Conservation (phyloP, 2,113 vertebrate species). For the Eubucco bourcierii region DNA sequence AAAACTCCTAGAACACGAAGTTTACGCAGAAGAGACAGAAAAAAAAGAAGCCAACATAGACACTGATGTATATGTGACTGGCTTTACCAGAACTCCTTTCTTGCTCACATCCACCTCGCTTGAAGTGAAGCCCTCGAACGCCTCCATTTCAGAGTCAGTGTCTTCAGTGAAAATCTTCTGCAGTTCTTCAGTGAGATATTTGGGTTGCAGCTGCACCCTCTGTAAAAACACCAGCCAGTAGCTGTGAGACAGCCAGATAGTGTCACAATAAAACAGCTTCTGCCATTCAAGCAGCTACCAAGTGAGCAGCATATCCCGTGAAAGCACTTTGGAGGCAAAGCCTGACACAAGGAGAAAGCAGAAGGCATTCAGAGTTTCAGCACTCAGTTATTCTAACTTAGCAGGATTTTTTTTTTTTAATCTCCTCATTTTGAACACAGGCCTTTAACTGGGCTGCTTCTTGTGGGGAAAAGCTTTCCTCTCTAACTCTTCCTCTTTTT, state of each 20-base stretch:
- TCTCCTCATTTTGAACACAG: not conserved
- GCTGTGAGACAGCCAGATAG: not conserved
- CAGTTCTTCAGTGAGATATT: constrained; percentile 84
- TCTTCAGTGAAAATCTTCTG: constrained; percentile 87
- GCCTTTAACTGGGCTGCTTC: not conserved
- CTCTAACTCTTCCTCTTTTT: not conserved
- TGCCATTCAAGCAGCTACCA: not conserved
- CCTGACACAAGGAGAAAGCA: not conserved
- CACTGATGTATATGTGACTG: not conserved
- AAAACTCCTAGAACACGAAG: not conserved
- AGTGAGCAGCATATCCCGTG: not conserved
- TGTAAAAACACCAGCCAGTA: constrained; percentile 32
- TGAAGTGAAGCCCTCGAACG: constrained; percentile 86
- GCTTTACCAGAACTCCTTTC: constrained; percentile 64
- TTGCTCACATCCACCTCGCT: constrained; percentile 50
- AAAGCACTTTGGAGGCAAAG: not conserved
- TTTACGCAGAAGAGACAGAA: not conserved
- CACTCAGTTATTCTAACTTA: not conserved
- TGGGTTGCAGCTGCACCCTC: constrained; percentile 77
- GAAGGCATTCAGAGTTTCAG: not conserved
- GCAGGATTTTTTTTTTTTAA: not conserved
- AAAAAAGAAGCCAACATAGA: not conserved
- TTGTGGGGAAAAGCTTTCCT: not conserved
- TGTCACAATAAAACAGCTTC: not conserved
- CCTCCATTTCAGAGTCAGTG: constrained; percentile 85